Evolutionary conservation across 1,140 invertebrate species (phyloP).

Genomic region (Subanguina moxae): DNA sequence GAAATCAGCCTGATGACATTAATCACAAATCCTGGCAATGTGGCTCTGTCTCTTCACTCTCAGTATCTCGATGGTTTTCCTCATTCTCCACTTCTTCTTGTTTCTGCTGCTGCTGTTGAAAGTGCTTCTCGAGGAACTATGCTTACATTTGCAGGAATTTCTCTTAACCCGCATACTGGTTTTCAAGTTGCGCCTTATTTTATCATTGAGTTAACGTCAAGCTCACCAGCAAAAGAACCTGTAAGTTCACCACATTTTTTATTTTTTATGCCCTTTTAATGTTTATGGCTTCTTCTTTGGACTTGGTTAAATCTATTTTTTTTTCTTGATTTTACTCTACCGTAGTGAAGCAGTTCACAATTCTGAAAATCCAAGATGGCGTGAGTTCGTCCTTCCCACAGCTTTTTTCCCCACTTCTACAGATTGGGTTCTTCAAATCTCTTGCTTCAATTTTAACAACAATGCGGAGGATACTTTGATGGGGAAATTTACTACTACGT

Average conservation of each 20-base stretch:
- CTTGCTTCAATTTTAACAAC: constrained; percentile 38
- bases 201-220: constrained; percentile 36
- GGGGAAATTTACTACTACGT: constrained; percentile 38
- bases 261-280: background rate
- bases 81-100: constrained; percentile 2
- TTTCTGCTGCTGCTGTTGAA: constrained; percentile 11
- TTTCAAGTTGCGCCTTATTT: constrained; percentile 37
- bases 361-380: constrained; percentile 31
- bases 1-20: constrained; percentile 19
- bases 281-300: constrained; percentile 8
- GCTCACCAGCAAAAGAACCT: constrained; percentile 11
- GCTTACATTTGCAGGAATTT: constrained; percentile 33
- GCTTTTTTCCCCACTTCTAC: constrained; percentile 46
- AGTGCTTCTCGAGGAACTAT: constrained; percentile 25
- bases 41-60: constrained; percentile 6
- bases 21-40: constrained; percentile 9
- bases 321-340: constrained; percentile 45
- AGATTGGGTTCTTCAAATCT: constrained; percentile 37
- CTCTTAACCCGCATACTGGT: constrained; percentile 21
- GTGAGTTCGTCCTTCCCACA: constrained; percentile 39
- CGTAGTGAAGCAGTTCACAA: constrained; percentile 36
- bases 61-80: constrained; percentile 7
- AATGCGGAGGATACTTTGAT: constrained; percentile 40
- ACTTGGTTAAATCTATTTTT: constrained; percentile 7
- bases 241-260: constrained; percentile 13